Conservation (phyloP, 2,888 invertebrate genomes). For the Leptinotarsa rubiginosa region DNA sequence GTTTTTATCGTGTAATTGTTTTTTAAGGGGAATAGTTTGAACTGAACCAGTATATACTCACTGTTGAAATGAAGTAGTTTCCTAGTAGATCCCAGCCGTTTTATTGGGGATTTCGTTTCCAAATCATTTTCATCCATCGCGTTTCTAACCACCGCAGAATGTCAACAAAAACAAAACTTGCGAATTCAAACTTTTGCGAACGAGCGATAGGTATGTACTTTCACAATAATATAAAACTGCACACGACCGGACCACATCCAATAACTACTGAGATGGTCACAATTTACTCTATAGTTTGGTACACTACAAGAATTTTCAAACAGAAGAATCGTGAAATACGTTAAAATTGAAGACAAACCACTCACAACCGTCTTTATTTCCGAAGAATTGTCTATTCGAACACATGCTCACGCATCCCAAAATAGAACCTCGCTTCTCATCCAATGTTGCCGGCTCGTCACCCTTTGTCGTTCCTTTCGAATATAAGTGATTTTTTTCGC, state of each 20-base stretch:
- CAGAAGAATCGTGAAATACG: not conserved
- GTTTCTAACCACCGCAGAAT: conserved; percentile 16
- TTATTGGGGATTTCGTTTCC: conserved; percentile 83
- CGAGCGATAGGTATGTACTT: conserved; percentile 3
- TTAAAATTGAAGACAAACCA: conserved; percentile 19
- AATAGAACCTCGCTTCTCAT: conserved; percentile 21
- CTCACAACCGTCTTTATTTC: conserved; percentile 18
- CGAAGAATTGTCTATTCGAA: conserved; percentile 21
- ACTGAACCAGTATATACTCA: conserved; percentile 67
- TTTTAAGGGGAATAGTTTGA: not conserved
- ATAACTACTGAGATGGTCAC: not conserved
- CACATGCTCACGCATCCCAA: conserved; percentile 21
- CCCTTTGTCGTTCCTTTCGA: conserved; percentile 12
- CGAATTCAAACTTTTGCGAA: conserved; percentile 21
- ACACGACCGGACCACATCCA: not conserved
- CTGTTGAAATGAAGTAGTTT: conserved; percentile 84
- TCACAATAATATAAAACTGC: conserved; percentile 11
- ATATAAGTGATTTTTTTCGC: not conserved
- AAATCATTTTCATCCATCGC: conserved; percentile 80
- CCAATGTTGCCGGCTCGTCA: not conserved
- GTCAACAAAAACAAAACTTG: conserved; percentile 20
- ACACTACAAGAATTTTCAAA: conserved; percentile 3
- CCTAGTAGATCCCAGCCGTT: conserved; percentile 83
- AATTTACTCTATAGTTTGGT: not conserved
- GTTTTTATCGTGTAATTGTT: conserved; percentile 12